A percentile compares a stretch with the other conserved stretches of the same genome.
These are phyloP conservation scores for Heteractis magnifica DNA, from an alignment of 92 coral and sea anemone genomes.

Conservation along the genomic window DNA sequence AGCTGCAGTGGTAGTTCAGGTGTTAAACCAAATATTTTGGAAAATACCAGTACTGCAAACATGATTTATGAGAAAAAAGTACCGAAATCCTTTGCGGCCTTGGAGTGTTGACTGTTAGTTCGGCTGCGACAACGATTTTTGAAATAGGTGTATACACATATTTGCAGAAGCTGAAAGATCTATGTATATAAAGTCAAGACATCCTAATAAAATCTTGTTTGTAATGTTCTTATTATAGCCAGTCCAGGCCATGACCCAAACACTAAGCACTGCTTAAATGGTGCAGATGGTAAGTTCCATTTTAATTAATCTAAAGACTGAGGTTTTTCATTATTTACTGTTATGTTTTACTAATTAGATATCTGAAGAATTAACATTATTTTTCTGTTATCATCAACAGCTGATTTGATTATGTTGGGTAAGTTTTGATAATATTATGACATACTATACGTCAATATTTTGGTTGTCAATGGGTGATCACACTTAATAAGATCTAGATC, in stretches of 20 bases:
- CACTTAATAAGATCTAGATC: too few relatives aligned
- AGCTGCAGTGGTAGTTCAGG: too few relatives aligned
- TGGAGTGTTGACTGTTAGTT: too few relatives aligned
- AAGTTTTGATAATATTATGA: slow-evolving; percentile 25
- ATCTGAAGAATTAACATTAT: background rate
- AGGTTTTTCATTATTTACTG: too few relatives aligned
- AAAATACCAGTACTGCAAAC: too few relatives aligned
- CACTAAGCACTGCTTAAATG: slow-evolving; percentile 94
- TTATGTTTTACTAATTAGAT: background rate
- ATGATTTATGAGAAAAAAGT: too few relatives aligned
- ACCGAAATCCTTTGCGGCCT: too few relatives aligned
- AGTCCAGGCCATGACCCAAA: slow-evolving; percentile 95
- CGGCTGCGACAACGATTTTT: too few relatives aligned
- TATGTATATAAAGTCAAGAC: background rate
- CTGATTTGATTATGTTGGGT: slow-evolving; percentile 98
- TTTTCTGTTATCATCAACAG: slow-evolving; percentile 43
- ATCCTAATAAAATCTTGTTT: background rate
- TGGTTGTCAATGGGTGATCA: background rate
- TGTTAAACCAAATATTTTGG: too few relatives aligned
- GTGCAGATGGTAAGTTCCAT: slow-evolving; percentile 85
- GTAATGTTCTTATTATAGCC: slow-evolving; percentile 47
- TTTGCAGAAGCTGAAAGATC: background rate
- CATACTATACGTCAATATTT: background rate
- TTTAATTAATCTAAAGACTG: background rate
- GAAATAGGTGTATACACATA: too few relatives aligned